phyloP scores from a whole-genome alignment of 2,113 vertebrate genomes.

The Chiloscyllium plagiosum region DNA sequence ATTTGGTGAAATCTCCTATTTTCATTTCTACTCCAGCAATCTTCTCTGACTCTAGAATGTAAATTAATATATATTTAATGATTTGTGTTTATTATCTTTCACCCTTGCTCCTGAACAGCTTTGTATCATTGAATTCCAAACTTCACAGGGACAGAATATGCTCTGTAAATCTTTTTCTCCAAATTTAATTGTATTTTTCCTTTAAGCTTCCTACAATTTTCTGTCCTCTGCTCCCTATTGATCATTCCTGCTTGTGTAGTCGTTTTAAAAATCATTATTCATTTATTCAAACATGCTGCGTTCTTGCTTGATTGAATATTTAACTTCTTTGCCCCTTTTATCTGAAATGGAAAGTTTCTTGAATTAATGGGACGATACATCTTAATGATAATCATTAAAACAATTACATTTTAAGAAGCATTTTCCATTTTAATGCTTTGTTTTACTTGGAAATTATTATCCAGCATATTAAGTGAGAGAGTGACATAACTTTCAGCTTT shows the following conservation, averaged over 20 bases:
- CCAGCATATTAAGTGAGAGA: conserved; percentile 4
- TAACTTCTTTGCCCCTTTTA: conserved; percentile 30
- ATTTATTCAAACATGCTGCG: conserved; percentile 32
- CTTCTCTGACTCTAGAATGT: not conserved
- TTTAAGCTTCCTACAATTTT: conserved; percentile 7
- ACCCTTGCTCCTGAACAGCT: not conserved
- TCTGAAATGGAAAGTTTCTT: conserved; percentile 29
- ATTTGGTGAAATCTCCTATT: not conserved
- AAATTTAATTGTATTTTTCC: not conserved
- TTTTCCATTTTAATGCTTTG: conserved; percentile 4
- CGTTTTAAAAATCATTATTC: conserved; percentile 25
- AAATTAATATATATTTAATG: not conserved
- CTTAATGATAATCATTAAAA: conserved; percentile 31
- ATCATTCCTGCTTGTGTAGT: conserved; percentile 1
- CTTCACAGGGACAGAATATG: not conserved
- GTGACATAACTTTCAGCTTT: not conserved
- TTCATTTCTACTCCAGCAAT: not conserved
- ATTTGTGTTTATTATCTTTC: not conserved
- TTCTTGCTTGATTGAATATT: conserved; percentile 36
- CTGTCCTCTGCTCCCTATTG: conserved; percentile 1
- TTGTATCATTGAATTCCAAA: not conserved
- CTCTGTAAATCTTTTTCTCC: not conserved
- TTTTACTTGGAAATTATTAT: conserved; percentile 9
- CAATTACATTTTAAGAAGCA: conserved; percentile 24
- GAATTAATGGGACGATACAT: conserved; percentile 29